Conservation (phyloP, 2,797 vertebrate species). For the Sphenopsis melanotis region DNA sequence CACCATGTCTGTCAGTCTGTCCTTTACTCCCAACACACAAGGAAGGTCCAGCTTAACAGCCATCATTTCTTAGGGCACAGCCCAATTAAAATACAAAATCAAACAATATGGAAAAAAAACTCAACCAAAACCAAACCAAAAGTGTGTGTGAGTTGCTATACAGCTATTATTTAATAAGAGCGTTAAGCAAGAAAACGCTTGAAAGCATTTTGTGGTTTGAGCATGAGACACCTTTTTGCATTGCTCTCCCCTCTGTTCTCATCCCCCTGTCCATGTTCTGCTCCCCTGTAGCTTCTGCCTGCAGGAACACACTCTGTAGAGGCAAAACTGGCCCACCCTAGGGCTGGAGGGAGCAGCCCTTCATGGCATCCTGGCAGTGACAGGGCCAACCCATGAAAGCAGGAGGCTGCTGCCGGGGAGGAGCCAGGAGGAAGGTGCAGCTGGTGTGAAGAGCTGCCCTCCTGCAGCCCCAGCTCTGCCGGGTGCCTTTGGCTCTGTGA, state of each 20-base stretch:
- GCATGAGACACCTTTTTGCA: too few relatives aligned
- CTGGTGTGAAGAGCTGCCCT: background rate
- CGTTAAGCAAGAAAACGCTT: background rate
- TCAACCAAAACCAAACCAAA: background rate
- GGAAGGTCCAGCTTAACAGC: background rate
- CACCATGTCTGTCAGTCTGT: background rate
- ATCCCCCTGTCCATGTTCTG: background rate
- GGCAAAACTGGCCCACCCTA: background rate
- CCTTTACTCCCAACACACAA: background rate
- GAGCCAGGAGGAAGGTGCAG: background rate
- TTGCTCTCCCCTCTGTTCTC: background rate
- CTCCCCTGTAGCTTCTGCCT: background rate
- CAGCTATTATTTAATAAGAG: background rate
- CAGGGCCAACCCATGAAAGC: background rate
- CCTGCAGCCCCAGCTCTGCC: background rate
- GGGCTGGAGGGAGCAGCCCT: background rate
- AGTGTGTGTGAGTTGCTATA: background rate
- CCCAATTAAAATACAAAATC: background rate
- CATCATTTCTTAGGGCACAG: background rate
- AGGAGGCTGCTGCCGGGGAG: background rate
- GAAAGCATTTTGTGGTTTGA: background rate
- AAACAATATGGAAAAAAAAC: background rate
- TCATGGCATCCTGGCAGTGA: background rate
- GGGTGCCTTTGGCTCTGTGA: background rate
- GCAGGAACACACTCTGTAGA: background rate